Conservation (phyloP, 2,888 invertebrate genomes). For the Lasioglossum morio region DNA sequence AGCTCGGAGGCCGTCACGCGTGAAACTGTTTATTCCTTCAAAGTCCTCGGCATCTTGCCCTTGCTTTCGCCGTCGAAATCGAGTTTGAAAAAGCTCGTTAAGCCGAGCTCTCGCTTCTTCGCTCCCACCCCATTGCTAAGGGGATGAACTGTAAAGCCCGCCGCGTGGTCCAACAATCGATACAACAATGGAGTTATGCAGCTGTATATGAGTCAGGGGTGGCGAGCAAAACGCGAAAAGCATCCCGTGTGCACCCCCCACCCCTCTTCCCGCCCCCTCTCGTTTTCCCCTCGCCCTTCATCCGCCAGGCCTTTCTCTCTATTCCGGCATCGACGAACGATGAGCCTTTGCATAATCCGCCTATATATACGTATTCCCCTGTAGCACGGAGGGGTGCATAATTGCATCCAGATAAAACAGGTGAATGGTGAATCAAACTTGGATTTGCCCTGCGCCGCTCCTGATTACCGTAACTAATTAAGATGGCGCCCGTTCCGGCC, state of each 20-base stretch:
- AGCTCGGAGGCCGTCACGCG: background rate
- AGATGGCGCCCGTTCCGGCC: conserved; percentile 51
- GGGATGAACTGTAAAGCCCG: conserved; percentile 64
- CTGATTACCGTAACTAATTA: conserved; percentile 75
- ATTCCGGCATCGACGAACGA: conserved; percentile 65
- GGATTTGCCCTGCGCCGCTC: conserved; percentile 71
- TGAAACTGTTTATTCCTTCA: background rate
- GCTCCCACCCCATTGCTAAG: conserved; percentile 35
- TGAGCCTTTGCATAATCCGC: conserved; percentile 78
- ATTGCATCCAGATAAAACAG: conserved; percentile 83
- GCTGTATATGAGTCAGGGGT: conserved; percentile 65
- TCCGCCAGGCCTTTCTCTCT: conserved; percentile 28
- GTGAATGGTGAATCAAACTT: conserved; percentile 81
- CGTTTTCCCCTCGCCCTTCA: background rate
- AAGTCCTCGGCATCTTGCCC: conserved; percentile 47
- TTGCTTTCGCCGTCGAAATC: conserved; percentile 63
- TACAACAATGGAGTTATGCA: conserved; percentile 75
- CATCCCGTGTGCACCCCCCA: conserved; percentile 35
- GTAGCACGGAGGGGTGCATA: conserved; percentile 78
- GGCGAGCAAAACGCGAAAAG: conserved; percentile 71
- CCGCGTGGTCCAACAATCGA: conserved; percentile 66
- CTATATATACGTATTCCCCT: conserved; percentile 69
- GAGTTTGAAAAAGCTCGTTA: conserved; percentile 74
- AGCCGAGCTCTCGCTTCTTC: conserved; percentile 61
- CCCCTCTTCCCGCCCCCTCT: background rate